Evolutionary conservation across 2,888 invertebrate genomes (phyloP), one percentile per base, ranked within the genome.

Genomic region (Ethmia dodecea): DNA sequence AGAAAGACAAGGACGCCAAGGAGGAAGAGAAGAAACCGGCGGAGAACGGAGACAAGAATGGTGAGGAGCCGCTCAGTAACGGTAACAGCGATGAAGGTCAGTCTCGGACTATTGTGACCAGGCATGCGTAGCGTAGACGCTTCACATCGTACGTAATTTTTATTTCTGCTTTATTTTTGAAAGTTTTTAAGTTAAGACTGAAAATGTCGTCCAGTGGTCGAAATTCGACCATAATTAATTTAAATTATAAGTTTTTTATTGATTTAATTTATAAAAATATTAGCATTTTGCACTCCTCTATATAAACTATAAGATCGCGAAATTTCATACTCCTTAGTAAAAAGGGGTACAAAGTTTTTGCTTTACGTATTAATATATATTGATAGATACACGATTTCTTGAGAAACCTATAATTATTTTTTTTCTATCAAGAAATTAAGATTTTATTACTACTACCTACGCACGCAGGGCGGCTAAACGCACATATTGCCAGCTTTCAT

Each of bases 1-100:
- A 90, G 67, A 91, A 92, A 44, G 88, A 89, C 36, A 89, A 88
- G 48, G 88, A 88, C 37, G 65, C 76, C 25, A 88, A 90, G 62
- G 88, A 88, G 36, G 88, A 88, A 49, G 86, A 78, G 60, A 86
- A 74, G 68, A 86, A 80, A 37, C 73, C 74, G 12, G 69, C 74
- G 33, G 77, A 83, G 60, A 83, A 83, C 50, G 83, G 83, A 45
- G 81, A 81, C 52, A 80, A 80, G 70, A 79, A 83, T 57, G 81
- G 79, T 69, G 86, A 87, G 70, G 84, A 86, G 63, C 71, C 79
- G 55, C 69, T 83, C 69, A 72, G 83, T 77, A 87, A 87, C 61
- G 87, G 84, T 77, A 84, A 83, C 77, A 83, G 86, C 54, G 87
- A 87, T 49, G 86, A 87, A 81, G 87, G 86, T 86, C 70, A 70